phyloP scores from a whole-genome alignment of 2,888 invertebrate genomes.

The Seira musarum region DNA sequence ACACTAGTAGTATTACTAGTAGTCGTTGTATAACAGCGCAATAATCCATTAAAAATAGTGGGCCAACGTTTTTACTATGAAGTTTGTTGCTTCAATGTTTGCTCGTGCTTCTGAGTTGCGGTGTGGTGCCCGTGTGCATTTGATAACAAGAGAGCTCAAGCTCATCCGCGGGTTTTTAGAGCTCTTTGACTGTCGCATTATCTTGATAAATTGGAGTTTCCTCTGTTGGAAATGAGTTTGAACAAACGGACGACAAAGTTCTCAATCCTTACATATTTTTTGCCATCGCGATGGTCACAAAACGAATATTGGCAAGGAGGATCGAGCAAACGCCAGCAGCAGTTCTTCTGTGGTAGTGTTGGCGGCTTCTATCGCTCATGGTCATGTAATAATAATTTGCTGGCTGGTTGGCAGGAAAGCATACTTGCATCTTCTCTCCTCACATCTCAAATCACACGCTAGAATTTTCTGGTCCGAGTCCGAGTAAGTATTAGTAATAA shows the following conservation, averaged over 20 bases:
- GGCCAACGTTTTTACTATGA: not conserved
- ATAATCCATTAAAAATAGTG: not conserved
- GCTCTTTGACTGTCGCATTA: slow-evolving; percentile 43
- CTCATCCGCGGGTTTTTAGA: not conserved
- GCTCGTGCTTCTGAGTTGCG: no score
- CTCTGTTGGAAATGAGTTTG: slow-evolving; percentile 7
- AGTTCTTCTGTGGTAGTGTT: not conserved
- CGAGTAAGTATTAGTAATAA: not conserved
- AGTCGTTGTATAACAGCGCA: not conserved
- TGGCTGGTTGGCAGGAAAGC: not conserved
- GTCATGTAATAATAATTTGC: slow-evolving; percentile 23
- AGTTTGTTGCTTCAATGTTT: no score
- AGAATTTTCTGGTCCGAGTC: no score
- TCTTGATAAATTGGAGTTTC: slow-evolving; percentile 50
- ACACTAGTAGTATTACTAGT: not conserved
- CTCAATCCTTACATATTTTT: slow-evolving; percentile 17
- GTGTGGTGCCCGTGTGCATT: no score
- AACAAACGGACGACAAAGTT: not conserved
- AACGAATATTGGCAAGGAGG: not conserved
- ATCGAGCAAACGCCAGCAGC: not conserved
- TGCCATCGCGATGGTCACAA: slow-evolving; percentile 1
- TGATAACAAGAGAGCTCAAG: no score
- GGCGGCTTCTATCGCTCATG: slow-evolving; percentile 3
- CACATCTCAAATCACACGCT: no score
- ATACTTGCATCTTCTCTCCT: not conserved